Conservation (phyloP, 2,888 invertebrate species). For the Epinotia nisella region DNA sequence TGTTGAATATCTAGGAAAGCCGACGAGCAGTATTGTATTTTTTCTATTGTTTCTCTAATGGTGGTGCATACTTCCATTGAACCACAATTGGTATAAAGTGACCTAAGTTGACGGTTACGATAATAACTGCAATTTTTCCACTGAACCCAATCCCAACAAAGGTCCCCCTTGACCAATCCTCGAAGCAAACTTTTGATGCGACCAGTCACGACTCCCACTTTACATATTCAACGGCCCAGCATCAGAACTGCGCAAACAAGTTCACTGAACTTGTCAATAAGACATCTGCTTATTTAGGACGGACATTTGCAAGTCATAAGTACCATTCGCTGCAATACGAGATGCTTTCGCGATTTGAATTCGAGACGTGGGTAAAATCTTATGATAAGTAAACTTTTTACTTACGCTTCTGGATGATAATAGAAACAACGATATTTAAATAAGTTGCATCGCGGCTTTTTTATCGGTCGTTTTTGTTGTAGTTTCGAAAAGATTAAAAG, state of each 20-base stretch:
- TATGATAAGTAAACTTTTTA: slow-evolving; percentile 21
- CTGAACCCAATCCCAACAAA: slow-evolving; percentile 31
- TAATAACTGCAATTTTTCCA: not conserved
- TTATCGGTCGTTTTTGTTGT: not conserved
- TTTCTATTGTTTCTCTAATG: too few relatives aligned
- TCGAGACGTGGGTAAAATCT: slow-evolving; percentile 45
- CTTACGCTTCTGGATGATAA: slow-evolving; percentile 6
- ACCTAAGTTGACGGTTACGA: not conserved
- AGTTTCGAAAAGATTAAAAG: slow-evolving; percentile 4
- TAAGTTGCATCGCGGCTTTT: slow-evolving; percentile 9
- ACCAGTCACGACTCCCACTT: slow-evolving; percentile 57
- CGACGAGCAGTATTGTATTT: too few relatives aligned
- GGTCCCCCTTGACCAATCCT: slow-evolving; percentile 35
- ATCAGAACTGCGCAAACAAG: slow-evolving; percentile 56
- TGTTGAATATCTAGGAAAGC: too few relatives aligned
- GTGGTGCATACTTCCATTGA: too few relatives aligned
- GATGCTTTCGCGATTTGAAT: slow-evolving; percentile 51
- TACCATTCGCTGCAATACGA: slow-evolving; percentile 51
- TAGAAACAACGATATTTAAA: slow-evolving; percentile 19
- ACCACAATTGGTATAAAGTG: too few relatives aligned
- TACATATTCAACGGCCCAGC: slow-evolving; percentile 63
- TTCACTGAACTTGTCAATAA: slow-evolving; percentile 71
- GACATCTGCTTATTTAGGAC: slow-evolving; percentile 72
- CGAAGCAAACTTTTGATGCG: slow-evolving; percentile 54
- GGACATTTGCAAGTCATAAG: slow-evolving; percentile 71